A percentile compares a stretch with the other conserved stretches of the same genome.
These are phyloP conservation scores for Gryon sp. DNA, from an alignment of 1,140 invertebrate species.

Conservation along the genomic window DNA sequence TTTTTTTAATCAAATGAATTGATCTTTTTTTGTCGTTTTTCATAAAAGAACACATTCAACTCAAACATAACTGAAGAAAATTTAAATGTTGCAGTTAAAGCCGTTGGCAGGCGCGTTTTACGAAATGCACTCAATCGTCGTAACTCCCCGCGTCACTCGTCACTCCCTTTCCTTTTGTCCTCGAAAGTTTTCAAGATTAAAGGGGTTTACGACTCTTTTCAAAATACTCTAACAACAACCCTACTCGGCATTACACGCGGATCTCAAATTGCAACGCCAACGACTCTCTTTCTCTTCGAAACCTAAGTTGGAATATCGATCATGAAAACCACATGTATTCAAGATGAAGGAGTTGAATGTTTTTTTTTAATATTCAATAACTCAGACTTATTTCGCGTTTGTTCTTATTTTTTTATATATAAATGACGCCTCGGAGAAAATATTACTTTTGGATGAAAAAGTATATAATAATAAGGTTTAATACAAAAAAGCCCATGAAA, in stretches of 20 bases:
- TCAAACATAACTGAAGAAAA: conserved; percentile 2
- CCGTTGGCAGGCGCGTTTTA: conserved; percentile 30
- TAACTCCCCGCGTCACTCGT: conserved; percentile 54
- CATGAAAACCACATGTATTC: not conserved
- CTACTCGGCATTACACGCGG: conserved; percentile 31
- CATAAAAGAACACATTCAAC: no score
- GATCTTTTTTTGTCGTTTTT: not conserved
- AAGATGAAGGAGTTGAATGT: not conserved
- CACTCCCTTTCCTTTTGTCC: conserved; percentile 50
- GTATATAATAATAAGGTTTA: no score
- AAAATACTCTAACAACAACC: conserved; percentile 51
- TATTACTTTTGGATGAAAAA: no score
- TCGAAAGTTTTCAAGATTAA: conserved; percentile 56
- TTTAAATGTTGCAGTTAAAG: conserved; percentile 52
- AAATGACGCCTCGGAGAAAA: no score
- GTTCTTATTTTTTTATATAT: no score
- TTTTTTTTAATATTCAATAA: not conserved
- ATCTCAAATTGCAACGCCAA: conserved; percentile 49
- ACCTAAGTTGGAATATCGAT: conserved; percentile 47
- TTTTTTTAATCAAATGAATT: not conserved
- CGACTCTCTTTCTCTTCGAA: conserved; percentile 26
- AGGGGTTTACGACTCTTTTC: conserved; percentile 58
- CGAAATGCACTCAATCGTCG: conserved; percentile 52
- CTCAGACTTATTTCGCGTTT: no score
- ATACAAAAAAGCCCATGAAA: no score